Conservation (phyloP, 2,797 vertebrate genomes). For the Oophaga sylvatica region DNA sequence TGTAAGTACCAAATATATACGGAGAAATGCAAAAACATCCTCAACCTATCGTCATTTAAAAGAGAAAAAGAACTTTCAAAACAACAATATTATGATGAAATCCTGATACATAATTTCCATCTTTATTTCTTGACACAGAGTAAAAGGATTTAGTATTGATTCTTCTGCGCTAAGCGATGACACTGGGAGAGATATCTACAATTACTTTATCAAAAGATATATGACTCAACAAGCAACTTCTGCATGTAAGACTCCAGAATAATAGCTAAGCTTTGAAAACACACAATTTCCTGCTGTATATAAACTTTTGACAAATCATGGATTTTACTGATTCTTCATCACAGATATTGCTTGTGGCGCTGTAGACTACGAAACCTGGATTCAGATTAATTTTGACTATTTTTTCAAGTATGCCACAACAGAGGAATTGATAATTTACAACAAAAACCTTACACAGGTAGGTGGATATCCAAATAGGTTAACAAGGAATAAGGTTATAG, state of each 20-base stretch:
- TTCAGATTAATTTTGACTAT: not conserved
- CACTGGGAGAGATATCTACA: slow-evolving; percentile 26
- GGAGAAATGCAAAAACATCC: no score
- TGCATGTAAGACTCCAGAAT: not conserved
- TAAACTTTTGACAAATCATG: not conserved
- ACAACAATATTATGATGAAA: not conserved
- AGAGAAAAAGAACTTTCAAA: no score
- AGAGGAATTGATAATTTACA: not conserved
- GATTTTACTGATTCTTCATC: not conserved
- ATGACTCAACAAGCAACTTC: not conserved
- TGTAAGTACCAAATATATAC: no score
- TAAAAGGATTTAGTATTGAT: slow-evolving; percentile 31
- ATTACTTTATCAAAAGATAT: slow-evolving; percentile 27
- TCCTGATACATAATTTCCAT: not conserved
- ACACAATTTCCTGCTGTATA: not conserved
- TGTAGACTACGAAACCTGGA: not conserved
- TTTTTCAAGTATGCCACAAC: not conserved
- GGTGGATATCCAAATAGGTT: no score
- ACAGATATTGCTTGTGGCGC: not conserved
- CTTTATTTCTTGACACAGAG: slow-evolving; percentile 21
- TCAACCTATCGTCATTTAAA: no score
- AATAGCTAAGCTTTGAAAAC: not conserved
- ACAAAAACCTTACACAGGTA: no score
- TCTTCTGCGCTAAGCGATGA: not conserved
- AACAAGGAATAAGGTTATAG: no score